These are phyloP conservation scores for Zoanthus sansibaricus DNA, from an alignment of 92 coral and sea anemone species.

Conservation along the genomic window DNA sequence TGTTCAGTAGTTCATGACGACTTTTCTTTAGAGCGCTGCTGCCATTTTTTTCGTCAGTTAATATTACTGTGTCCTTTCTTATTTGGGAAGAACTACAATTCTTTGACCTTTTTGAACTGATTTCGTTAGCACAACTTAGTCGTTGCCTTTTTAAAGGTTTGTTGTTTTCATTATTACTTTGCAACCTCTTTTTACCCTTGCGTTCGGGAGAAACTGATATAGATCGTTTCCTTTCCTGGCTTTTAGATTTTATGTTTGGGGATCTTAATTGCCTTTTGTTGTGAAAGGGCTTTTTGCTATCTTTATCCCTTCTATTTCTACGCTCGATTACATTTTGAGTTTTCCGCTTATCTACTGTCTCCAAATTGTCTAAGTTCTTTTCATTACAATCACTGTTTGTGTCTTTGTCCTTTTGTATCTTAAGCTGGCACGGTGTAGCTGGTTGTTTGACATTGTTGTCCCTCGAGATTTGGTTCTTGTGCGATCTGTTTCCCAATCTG, in stretches of 20 bases:
- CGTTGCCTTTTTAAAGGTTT: constrained; percentile 26
- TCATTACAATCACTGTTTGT: background rate
- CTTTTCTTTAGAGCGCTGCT: background rate
- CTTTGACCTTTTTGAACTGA: background rate
- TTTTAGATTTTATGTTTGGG: background rate
- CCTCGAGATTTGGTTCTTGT: background rate
- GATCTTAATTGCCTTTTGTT: background rate
- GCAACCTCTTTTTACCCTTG: constrained; percentile 27
- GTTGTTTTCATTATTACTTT: background rate
- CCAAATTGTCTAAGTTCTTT: background rate
- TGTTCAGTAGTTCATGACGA: background rate
- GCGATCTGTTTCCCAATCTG: background rate
- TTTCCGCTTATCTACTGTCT: background rate
- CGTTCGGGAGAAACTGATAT: background rate
- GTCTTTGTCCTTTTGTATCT: background rate
- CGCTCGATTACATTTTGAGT: background rate
- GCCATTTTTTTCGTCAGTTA: background rate
- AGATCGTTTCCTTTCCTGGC: background rate
- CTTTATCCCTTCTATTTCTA: constrained; percentile 7
- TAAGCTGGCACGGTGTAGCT: background rate
- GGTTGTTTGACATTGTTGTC: background rate
- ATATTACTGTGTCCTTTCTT: background rate
- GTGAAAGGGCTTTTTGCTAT: background rate
- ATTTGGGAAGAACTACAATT: background rate
- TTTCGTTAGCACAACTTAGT: constrained; percentile 4